Conservation (phyloP, 2,113 vertebrate species). For the Polypterus senegalus region DNA sequence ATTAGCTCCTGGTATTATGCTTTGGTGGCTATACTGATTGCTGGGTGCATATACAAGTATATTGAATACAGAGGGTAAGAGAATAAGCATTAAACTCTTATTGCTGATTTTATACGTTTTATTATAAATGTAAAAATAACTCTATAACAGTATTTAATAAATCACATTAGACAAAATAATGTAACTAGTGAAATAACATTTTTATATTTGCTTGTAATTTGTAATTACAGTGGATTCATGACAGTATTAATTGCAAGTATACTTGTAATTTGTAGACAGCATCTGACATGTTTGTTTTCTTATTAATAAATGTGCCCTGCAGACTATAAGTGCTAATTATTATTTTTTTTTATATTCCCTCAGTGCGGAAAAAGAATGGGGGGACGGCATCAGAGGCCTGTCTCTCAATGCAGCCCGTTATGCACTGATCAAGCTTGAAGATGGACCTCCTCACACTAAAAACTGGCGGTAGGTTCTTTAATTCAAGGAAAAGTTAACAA, state of each 20-base stretch:
- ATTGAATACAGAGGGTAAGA: constrained; percentile 93
- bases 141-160: too few relatives aligned
- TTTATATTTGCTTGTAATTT: too few relatives aligned
- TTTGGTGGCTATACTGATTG: constrained; percentile 79
- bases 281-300: too few relatives aligned
- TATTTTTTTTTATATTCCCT: background rate
- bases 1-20: constrained; percentile 94
- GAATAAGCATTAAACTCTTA: background rate
- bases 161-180: too few relatives aligned
- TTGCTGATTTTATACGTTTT: background rate
- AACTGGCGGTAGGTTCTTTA: constrained; percentile 76
- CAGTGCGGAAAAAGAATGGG: constrained; percentile 96
- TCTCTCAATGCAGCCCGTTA: constrained; percentile 89
- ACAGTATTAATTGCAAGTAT: too few relatives aligned
- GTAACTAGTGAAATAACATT: too few relatives aligned
- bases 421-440: constrained; percentile 80
- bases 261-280: too few relatives aligned
- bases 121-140: too few relatives aligned
- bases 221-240: too few relatives aligned
- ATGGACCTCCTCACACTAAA: constrained; percentile 84
- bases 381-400: constrained; percentile 81
- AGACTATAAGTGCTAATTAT: too few relatives aligned
- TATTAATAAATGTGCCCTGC: too few relatives aligned
- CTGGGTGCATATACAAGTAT: constrained; percentile 93
- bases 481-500: background rate